Base-by-base conservation (phyloP, 2,888 invertebrate species). In the Pseudoips prasinana region DNA sequence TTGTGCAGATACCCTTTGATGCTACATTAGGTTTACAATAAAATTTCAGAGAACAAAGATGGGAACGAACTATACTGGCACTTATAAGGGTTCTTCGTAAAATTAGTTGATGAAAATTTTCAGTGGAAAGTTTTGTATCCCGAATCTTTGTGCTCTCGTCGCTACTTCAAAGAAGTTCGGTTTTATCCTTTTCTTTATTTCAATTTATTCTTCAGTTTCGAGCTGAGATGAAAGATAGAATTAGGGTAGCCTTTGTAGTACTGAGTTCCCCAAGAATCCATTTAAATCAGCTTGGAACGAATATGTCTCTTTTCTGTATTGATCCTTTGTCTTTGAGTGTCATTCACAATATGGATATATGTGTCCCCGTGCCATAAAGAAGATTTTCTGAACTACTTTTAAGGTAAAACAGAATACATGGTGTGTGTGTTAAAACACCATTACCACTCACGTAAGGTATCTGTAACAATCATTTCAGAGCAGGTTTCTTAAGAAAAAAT, bases 171-270 rank as follows among this genome's bases (percentile, higher is more conserved):
- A 59, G 39, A 39, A 42, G 18, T 46, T 46, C 8, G 33, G 33
- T 41, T 55, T 42, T 33, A 58, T 52, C 46, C 52, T 52, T 54
- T 53, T 58, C 39, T 46, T 51, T 52, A 55, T 50, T 52, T 48
- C 49, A 47, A 50, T 48, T 45, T 46, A 35, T 55, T 46, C 39
- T 39, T 45, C 29, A 46, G 33, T 57, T 45, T 39, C 3, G 22
- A 41, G 22, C 14, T 29, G 10, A 38, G 40, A 42, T 37, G 38
- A 55, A 40, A 50, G 39, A 48, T 46, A 33, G 25, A 39, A 50
- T 46, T 41, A 51, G 40, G 38, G 33, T 27, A 24, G 25, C 35
- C 38, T 51, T 51, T 58, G 39, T 45, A 35, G 35, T 31, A 8
- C 18, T 22, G 29, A 29, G 27, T 44, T 29, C 23, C 30, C 20